Evolutionary conservation across 2,113 vertebrate genomes (phyloP).

Genomic region (Petroica traversi): DNA sequence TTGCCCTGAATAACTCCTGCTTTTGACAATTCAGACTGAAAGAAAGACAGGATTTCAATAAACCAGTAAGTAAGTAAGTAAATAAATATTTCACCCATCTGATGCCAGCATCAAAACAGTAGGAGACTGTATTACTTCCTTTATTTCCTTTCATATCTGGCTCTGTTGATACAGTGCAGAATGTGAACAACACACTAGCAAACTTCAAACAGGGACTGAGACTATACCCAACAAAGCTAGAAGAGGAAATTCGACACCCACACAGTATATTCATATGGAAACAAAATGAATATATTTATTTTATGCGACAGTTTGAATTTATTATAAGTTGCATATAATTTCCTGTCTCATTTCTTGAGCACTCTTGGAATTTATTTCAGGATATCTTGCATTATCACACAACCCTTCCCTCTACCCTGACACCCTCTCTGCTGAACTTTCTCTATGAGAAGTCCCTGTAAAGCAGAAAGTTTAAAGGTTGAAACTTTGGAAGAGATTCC

Average conservation of each 20-base stretch:
- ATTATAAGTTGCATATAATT: conserved; percentile 70
- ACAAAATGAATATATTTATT: conserved; percentile 68
- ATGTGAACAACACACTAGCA: conserved; percentile 37
- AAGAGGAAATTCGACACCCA: conserved; percentile 56
- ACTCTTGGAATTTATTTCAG: conserved; percentile 62
- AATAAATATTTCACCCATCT: neutral
- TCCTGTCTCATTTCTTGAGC: conserved; percentile 68
- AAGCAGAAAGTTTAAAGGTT: conserved; percentile 22
- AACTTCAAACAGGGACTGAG: conserved; percentile 51
- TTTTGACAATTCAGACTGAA: conserved; percentile 6
- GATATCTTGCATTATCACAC: conserved; percentile 63
- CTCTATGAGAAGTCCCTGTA: neutral
- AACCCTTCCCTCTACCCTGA: neutral
- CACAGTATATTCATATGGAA: conserved; percentile 11
- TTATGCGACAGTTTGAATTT: conserved; percentile 74
- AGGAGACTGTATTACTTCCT: conserved; percentile 46
- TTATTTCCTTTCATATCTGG: conserved; percentile 33
- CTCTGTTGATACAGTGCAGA: conserved; percentile 32
- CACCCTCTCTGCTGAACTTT: neutral
- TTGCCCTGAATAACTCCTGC: neutral
- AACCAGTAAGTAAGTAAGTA: neutral
- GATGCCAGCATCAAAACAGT: conserved; percentile 7
- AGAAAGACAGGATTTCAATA: neutral
- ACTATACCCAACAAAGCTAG: conserved; percentile 24
- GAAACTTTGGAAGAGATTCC: conserved; percentile 54